A percentile compares a stretch with the other conserved stretches of the same genome.
These are phyloP conservation scores for Sminthurinus aureus DNA, from an alignment of 2,888 invertebrate species.

Conservation along the genomic window DNA sequence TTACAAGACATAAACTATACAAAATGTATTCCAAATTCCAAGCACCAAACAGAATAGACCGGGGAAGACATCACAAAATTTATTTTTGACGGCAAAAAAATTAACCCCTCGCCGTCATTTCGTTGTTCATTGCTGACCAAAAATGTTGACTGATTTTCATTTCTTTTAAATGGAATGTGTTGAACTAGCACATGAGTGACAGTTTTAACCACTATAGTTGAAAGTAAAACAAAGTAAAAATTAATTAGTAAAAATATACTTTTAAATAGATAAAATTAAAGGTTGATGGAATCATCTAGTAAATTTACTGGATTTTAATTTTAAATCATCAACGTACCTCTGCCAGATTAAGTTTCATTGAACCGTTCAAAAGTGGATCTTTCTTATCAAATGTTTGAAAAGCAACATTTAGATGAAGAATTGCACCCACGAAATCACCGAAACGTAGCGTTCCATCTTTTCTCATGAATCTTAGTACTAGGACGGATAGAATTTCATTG, in stretches of 20 bases:
- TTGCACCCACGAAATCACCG: constrained; percentile 90
- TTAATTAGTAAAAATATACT: constrained; percentile 26
- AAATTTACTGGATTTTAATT: not conserved
- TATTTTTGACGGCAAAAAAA: not conserved
- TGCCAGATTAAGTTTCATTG: constrained; percentile 79
- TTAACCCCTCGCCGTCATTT: constrained; percentile 4
- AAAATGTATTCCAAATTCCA: not conserved
- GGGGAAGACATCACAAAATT: not conserved
- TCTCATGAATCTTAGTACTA: constrained; percentile 87
- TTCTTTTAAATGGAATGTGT: not conserved
- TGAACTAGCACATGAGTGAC: constrained; percentile 60
- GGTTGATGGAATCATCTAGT: not conserved
- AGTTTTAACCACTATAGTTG: constrained; percentile 61
- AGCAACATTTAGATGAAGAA: constrained; percentile 85
- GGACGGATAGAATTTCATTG: constrained; percentile 80
- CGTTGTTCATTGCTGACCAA: not conserved
- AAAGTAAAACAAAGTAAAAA: constrained; percentile 46
- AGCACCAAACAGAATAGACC: not conserved
- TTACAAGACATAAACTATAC: not conserved
- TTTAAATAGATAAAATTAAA: not conserved
- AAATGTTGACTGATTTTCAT: not conserved
- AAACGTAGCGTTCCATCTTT: constrained; percentile 91
- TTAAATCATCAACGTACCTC: constrained; percentile 68
- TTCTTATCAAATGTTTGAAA: constrained; percentile 81
- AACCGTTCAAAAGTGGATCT: constrained; percentile 81